Evolutionary conservation across 2,888 invertebrate species (phyloP).

Genomic region (Autographa gamma): DNA sequence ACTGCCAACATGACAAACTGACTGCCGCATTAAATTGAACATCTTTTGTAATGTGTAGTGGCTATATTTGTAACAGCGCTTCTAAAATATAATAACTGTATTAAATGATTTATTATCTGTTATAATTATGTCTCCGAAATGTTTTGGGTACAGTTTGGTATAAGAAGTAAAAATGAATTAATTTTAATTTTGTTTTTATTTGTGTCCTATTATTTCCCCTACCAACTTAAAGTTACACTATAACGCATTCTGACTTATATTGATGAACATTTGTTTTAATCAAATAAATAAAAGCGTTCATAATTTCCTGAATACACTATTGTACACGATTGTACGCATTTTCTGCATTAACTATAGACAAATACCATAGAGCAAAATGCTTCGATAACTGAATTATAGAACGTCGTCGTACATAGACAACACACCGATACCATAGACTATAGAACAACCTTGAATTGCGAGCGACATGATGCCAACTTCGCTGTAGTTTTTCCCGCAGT

Average conservation of each 20-base stretch:
- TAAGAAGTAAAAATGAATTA: constrained; percentile 31
- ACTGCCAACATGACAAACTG: constrained; percentile 72
- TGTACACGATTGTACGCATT: neutral
- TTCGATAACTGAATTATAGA: constrained; percentile 23
- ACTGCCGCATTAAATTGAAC: constrained; percentile 67
- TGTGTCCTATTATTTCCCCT: constrained; percentile 2
- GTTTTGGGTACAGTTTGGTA: constrained; percentile 28
- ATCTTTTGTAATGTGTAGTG: constrained; percentile 31
- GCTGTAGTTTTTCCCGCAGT: constrained; percentile 88
- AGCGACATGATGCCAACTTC: constrained; percentile 78
- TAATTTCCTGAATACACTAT: neutral
- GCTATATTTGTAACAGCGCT: constrained; percentile 43
- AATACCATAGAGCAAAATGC: neutral
- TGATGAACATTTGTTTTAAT: too few species aligned
- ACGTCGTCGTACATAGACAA: constrained; percentile 58
- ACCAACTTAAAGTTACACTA: neutral
- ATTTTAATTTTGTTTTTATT: neutral
- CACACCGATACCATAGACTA: constrained; percentile 67
- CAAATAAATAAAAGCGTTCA: neutral
- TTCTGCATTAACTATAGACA: constrained; percentile 23
- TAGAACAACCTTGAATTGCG: constrained; percentile 78
- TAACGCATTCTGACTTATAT: neutral
- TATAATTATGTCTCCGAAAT: constrained; percentile 33
- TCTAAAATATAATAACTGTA: constrained; percentile 15
- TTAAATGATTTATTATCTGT: constrained; percentile 21